phyloP scores from a whole-genome alignment of 2,888 invertebrate species.

The Chironomus riparius region DNA sequence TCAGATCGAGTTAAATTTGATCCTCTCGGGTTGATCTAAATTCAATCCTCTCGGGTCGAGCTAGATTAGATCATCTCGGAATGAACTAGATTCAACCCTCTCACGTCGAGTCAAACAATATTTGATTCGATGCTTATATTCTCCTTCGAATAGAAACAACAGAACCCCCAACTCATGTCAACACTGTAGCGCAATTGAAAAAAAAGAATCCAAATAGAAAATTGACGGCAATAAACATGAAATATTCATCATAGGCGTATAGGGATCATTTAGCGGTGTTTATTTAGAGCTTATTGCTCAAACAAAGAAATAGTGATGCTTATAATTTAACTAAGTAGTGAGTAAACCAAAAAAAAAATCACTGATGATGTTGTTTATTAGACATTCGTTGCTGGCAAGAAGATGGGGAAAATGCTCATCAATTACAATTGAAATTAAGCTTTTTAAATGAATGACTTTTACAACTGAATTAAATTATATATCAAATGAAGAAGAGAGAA shows the following conservation, averaged over 20 bases:
- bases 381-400: not conserved
- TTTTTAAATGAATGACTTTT: conserved; percentile 12
- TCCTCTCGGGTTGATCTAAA: too few species aligned
- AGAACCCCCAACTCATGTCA: too few species aligned
- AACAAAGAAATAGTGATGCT: not conserved
- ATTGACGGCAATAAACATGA: conserved; percentile 3
- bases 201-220: not conserved
- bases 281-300: conserved; percentile 14
- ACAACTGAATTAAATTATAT: not conserved
- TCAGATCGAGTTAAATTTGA: too few species aligned
- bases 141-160: too few species aligned
- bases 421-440: not conserved
- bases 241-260: conserved; percentile 24
- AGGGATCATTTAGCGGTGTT: conserved; percentile 26
- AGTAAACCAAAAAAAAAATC: not conserved
- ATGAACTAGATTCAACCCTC: too few species aligned
- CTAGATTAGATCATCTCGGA: too few species aligned
- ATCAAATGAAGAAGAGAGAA: not conserved
- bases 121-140: too few species aligned
- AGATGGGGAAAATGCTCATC: not conserved
- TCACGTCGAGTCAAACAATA: too few species aligned
- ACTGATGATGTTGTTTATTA: conserved; percentile 23
- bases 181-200: not conserved
- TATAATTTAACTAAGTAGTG: not conserved
- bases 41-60: too few species aligned